phyloP scores from a whole-genome alignment of 2,888 invertebrate species.

The Trachelus stipa region DNA sequence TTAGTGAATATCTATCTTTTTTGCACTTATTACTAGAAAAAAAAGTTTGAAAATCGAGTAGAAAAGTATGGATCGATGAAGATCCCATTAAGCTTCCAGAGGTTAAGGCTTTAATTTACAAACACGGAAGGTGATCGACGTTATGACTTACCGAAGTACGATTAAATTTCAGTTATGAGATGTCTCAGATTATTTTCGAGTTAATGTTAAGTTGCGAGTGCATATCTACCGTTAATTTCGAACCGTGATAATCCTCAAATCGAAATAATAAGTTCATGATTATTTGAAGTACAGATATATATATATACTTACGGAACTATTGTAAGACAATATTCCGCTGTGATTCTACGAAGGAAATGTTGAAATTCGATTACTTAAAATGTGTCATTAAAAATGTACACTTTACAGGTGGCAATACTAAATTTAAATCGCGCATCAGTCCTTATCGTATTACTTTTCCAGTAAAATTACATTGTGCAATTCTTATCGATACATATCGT shows the following conservation, averaged over 20 bases:
- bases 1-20: too few species aligned
- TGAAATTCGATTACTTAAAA: background rate
- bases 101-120: background rate
- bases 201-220: too few species aligned
- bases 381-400: background rate
- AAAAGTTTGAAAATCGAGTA: too few species aligned
- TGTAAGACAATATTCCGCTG: too few species aligned
- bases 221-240: too few species aligned
- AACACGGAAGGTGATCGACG: background rate
- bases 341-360: too few species aligned
- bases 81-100: background rate
- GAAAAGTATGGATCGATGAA: too few species aligned
- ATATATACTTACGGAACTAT: too few species aligned
- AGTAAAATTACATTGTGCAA: background rate
- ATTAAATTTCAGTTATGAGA: background rate
- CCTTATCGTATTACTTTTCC: background rate
- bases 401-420: background rate
- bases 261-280: too few species aligned
- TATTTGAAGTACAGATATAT: too few species aligned
- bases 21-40: too few species aligned
- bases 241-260: too few species aligned
- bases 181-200: background rate
- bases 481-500: background rate
- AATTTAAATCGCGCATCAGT: background rate
- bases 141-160: background rate